Conservation (phyloP, 2,888 invertebrate species). For the Ectemnius lituratus region DNA sequence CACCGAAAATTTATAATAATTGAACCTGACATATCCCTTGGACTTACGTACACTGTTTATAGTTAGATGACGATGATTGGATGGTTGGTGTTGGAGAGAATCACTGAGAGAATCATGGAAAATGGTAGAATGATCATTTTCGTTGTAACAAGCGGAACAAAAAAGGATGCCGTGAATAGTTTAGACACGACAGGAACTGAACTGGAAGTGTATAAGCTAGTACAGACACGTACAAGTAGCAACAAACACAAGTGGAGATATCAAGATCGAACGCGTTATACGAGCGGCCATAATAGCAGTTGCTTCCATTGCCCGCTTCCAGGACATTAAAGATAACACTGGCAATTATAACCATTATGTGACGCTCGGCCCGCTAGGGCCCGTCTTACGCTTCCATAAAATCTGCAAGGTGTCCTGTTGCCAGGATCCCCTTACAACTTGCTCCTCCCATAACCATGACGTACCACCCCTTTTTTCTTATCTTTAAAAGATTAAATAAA, state of each 20-base stretch:
- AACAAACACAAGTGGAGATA: conserved; percentile 63
- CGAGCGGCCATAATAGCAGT: conserved; percentile 73
- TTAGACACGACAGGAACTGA: background rate
- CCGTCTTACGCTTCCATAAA: conserved; percentile 62
- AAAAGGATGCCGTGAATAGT: conserved; percentile 12
- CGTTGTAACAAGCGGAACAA: conserved; percentile 16
- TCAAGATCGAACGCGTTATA: conserved; percentile 74
- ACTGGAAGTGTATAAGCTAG: too few relatives aligned
- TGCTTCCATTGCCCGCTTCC: conserved; percentile 69
- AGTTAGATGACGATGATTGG: too few relatives aligned
- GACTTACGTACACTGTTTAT: too few relatives aligned
- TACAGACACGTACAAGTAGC: too few relatives aligned
- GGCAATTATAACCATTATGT: conserved; percentile 74
- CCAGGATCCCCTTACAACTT: conserved; percentile 29
- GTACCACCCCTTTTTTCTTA: too few relatives aligned
- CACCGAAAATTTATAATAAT: too few relatives aligned
- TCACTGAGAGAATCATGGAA: background rate
- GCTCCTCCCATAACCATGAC: too few relatives aligned
- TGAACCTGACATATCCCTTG: too few relatives aligned
- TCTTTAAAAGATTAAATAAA: too few relatives aligned
- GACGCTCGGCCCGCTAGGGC: too few relatives aligned
- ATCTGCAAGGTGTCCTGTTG: conserved; percentile 39
- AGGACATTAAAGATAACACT: conserved; percentile 74
- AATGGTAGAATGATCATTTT: conserved; percentile 18
- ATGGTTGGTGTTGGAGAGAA: background rate